These are phyloP conservation scores for Ctenicera cuprea DNA, from an alignment of 2,888 invertebrate species.

Conservation along the genomic window DNA sequence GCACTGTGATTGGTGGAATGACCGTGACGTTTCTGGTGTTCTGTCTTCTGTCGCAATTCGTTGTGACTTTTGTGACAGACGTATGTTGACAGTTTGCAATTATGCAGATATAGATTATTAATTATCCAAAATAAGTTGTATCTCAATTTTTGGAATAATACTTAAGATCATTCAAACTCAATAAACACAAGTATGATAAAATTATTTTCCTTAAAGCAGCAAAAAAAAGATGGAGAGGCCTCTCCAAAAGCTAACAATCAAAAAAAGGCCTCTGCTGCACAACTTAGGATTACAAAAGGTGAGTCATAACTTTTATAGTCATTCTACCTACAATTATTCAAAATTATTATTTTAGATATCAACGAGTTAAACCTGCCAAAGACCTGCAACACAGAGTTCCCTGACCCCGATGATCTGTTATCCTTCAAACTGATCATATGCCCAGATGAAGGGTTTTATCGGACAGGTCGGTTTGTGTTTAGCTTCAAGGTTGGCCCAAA, in stretches of 20 bases:
- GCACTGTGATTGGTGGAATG: slow-evolving; percentile 23
- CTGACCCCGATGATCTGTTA: slow-evolving; percentile 96
- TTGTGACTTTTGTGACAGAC: slow-evolving; percentile 42
- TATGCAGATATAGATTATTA: slow-evolving; percentile 47
- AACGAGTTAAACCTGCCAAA: slow-evolving; percentile 98
- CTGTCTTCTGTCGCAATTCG: slow-evolving; percentile 17
- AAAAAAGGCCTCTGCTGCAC: slow-evolving; percentile 97
- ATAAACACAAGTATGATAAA: slow-evolving; percentile 87
- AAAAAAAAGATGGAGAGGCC: slow-evolving; percentile 97
- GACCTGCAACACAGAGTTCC: slow-evolving; percentile 96
- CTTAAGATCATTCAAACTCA: slow-evolving; percentile 16
- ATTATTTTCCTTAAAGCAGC: slow-evolving; percentile 98
- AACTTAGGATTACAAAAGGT: slow-evolving; percentile 98
- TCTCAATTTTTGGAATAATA: slow-evolving; percentile 28
- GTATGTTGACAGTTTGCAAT: slow-evolving; percentile 49
- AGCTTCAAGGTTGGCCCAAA: slow-evolving; percentile 98
- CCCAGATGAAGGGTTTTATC: slow-evolving; percentile 98
- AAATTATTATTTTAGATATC: slow-evolving; percentile 83
- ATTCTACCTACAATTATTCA: neutral
- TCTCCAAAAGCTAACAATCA: slow-evolving; percentile 84
- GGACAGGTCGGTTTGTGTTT: slow-evolving; percentile 95
- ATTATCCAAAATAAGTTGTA: slow-evolving; percentile 36
- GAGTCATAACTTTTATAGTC: slow-evolving; percentile 46
- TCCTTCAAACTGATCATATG: slow-evolving; percentile 97
- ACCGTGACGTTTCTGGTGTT: too few species aligned